A percentile compares a stretch with the other conserved stretches of the same genome.
phyloP scores from a whole-genome alignment of 1,140 invertebrate species.

The Leucophenga varia region DNA sequence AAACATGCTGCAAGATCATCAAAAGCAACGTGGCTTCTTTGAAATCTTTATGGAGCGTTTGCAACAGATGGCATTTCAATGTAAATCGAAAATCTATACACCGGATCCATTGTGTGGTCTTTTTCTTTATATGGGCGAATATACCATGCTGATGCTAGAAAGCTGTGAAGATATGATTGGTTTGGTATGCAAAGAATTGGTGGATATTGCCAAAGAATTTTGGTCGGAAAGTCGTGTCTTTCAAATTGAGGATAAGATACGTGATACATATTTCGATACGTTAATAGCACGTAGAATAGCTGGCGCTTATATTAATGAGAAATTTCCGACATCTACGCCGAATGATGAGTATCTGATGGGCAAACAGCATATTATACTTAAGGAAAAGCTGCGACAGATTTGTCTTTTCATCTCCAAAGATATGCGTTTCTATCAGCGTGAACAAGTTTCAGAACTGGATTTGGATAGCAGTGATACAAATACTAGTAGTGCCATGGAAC shows the following conservation, averaged over 20 bases:
- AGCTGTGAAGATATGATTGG: slow-evolving; percentile 42
- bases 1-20: too few relatives aligned
- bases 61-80: slow-evolving; percentile 18
- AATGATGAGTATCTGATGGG: slow-evolving; percentile 42
- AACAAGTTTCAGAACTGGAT: too few relatives aligned
- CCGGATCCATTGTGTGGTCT: slow-evolving; percentile 39
- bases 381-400: slow-evolving; percentile 31
- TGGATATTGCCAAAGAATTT: slow-evolving; percentile 9
- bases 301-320: slow-evolving; percentile 39
- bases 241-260: slow-evolving; percentile 38
- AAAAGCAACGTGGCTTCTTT: slow-evolving; percentile 19
- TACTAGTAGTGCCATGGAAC: background rate
- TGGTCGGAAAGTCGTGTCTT: slow-evolving; percentile 34
- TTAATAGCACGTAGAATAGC: slow-evolving; percentile 30
- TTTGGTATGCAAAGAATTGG: slow-evolving; percentile 26
- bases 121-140: slow-evolving; percentile 40
- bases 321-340: slow-evolving; percentile 43
- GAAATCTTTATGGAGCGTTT: slow-evolving; percentile 19
- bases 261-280: slow-evolving; percentile 3
- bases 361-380: slow-evolving; percentile 46
- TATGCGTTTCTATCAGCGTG: too few relatives aligned
- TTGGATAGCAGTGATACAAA: background rate
- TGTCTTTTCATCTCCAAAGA: slow-evolving; percentile 19
- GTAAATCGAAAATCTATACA: slow-evolving; percentile 9
- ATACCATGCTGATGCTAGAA: slow-evolving; percentile 41